Evolutionary conservation across 1,140 invertebrate genomes (phyloP), one percentile per base, ranked within the genome.

Genomic region (Ectropis grisescens): DNA sequence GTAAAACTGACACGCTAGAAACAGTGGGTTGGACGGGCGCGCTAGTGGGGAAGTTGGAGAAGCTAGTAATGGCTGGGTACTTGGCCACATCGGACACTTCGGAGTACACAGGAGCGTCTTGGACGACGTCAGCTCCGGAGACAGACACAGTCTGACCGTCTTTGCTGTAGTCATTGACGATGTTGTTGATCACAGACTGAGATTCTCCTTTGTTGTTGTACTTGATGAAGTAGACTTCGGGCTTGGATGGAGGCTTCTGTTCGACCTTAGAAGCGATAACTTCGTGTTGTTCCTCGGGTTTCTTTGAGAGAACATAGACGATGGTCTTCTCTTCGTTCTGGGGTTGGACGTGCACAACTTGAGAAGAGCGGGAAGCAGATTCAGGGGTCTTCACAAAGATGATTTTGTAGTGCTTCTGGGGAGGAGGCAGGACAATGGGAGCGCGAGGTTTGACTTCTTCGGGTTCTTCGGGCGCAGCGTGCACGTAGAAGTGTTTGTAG

Each of bases 251-350:
- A 5, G 67, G 51, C 34, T 70, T 76, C 33, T 66, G 58, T 36
- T 79, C 71, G 6, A 75, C 40, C 46, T 39, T 91, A 1, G 91
- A 91, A 2, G 92, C 83, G 13, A 86, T 82, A 38, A 92, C 84
- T 37, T 92, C 89, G 7, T 90, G 89, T 13, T 84, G 84, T 38
- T 89, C 88, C 53, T 91, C 88, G 2, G 90, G 90, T 74, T 91
- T 93, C 76, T 93, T 91, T 2, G 91, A 90, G 25, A 94, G 80
- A 1, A 94, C 92, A 68, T 93, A 93, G 47, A 94, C 92, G 26
- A 93, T 86, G 8, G 92, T 94, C 54, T 93, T 93, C 58, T 93
- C 90, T 76, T 93, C 91, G 40, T 90, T 89, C 47, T 75, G 75
- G 6, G 24, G 24, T 39, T 48, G 64, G 2, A 80, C 51, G 14